Evolutionary conservation across 2,797 vertebrate genomes (phyloP).

Genomic region (Pagetopsis macropterus): DNA sequence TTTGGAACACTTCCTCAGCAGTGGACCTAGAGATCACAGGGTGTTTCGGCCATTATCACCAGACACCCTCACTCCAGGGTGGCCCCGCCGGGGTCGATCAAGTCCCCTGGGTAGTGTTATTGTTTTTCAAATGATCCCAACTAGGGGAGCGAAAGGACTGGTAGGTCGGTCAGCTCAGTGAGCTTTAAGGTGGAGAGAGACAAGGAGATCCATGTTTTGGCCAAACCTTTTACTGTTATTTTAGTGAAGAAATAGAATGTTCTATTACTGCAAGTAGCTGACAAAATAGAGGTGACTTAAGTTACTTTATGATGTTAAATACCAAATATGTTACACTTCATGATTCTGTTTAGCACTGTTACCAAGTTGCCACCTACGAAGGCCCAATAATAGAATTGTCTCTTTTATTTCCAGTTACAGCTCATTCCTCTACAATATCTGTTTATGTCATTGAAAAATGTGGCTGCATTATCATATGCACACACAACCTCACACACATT

Average conservation of each 20-base stretch:
- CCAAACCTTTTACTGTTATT: not conserved
- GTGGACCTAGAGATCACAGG: too few relatives aligned
- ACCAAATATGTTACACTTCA: not conserved
- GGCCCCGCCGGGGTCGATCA: too few relatives aligned
- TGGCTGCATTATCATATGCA: conserved; percentile 11
- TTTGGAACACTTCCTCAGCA: too few relatives aligned
- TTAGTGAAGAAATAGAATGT: not conserved
- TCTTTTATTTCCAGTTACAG: not conserved
- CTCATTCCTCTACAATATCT: not conserved
- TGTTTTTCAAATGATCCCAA: too few relatives aligned
- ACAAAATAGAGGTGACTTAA: too few relatives aligned
- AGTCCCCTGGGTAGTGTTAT: too few relatives aligned
- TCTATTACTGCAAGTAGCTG: too few relatives aligned
- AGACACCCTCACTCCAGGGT: too few relatives aligned
- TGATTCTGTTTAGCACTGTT: not conserved
- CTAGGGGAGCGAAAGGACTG: too few relatives aligned
- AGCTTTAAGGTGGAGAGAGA: too few relatives aligned
- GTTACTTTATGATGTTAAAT: not conserved
- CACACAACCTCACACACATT: not conserved
- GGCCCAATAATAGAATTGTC: not conserved
- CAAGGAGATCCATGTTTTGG: not conserved
- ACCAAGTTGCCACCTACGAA: not conserved
- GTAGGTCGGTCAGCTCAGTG: too few relatives aligned
- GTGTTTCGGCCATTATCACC: too few relatives aligned
- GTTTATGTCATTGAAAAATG: conserved; percentile 20